Percentiles rank a stretch among this genome's conserved stretches.
Evolutionary conservation across 2,797 vertebrate species (phyloP).

Genomic region (Periparus ater): DNA sequence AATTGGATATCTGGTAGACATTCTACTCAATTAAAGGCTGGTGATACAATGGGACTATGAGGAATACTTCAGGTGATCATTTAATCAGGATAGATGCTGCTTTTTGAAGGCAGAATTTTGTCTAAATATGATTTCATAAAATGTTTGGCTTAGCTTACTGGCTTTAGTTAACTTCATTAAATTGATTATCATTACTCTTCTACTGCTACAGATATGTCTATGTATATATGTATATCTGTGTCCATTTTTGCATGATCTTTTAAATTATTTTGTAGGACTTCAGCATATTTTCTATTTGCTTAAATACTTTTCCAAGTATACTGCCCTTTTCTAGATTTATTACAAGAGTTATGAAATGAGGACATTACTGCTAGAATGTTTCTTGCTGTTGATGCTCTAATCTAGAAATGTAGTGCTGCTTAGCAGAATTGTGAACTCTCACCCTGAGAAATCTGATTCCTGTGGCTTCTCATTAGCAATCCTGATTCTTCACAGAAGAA

Average conservation of each 20-base stretch:
- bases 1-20: background rate
- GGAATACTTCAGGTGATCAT: background rate
- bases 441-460: slow-evolving; percentile 10
- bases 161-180: background rate
- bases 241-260: background rate
- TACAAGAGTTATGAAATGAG: background rate
- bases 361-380: background rate
- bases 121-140: background rate
- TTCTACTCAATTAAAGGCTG: background rate
- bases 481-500: slow-evolving; percentile 11
- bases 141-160: background rate
- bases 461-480: slow-evolving; percentile 25
- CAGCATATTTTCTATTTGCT: background rate
- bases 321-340: background rate
- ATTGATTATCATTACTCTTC: background rate
- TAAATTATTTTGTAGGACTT: background rate
- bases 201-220: background rate
- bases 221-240: background rate
- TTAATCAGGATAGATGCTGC: background rate
- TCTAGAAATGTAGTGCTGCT: background rate
- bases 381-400: background rate
- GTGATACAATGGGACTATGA: background rate
- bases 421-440: slow-evolving; percentile 8
- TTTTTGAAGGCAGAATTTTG: background rate
- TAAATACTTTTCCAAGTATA: background rate